Evolutionary conservation across 2,797 vertebrate species (phyloP), one percentile per base, ranked within the genome.

Genomic region (Danio kyathit): DNA sequence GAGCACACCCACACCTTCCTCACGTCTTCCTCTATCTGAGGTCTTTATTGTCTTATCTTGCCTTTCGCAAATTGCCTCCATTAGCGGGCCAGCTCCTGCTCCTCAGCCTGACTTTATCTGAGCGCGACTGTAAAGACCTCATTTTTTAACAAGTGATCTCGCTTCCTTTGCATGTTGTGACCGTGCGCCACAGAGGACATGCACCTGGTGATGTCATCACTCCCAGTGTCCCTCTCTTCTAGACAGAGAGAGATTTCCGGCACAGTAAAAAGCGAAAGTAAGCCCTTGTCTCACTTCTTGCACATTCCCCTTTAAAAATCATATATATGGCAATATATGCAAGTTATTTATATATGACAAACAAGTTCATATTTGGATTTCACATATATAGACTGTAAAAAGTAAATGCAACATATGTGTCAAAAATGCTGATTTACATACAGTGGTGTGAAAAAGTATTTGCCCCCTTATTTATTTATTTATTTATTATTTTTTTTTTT

Each of bases 211-310:
- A 94, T 95, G 94, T 93, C 94, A 90, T 93, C 94, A 92, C 94
- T 95, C 89, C 93, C 94, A 89, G 93, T 92, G 90, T 94, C 93
- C 91, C 94, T 95, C 92, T 94, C 93, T 93, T 90, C 93, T 90
- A 93, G 94, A 91, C 94, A 95, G 92, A 94, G 93, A 94, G 94
- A 95, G 92, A 91, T 94, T 91, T 90, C 94, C 88, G 93, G 94
- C 92, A 93, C 94, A 91, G 91, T 94, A 93, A 95, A 94, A 88
- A 92, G 93, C 89, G 94, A 95, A 94, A 94, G 94, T 95, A 95
- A 95, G 94, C 21, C 12, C 16, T 64, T 13, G 9, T 54, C 51
- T 80, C 78, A 48, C 60, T 70, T 40, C 60, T 65, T 44, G 56
- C 41, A 46, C 29, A 29, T 3, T 29, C 3, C 29, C 29, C 29